A percentile compares a stretch with the other conserved stretches of the same genome.
phyloP scores from a whole-genome alignment of 2,888 invertebrate species.

The Sussaba pulchella region DNA sequence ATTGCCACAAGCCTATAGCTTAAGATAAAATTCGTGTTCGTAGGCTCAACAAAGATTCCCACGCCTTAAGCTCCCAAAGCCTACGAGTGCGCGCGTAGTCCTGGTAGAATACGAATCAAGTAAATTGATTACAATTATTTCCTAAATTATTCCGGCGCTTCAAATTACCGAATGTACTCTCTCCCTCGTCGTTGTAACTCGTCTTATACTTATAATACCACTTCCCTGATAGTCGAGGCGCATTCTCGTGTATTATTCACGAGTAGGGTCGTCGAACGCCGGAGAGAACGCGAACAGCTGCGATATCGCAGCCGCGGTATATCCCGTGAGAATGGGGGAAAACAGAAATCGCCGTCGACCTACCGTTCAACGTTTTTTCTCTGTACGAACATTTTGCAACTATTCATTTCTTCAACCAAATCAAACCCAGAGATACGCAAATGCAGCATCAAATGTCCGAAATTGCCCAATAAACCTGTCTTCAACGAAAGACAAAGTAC shows the following conservation, averaged over 20 bases:
- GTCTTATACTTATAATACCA: slow-evolving; percentile 12
- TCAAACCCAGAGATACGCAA: background rate
- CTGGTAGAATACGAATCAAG: slow-evolving; percentile 2
- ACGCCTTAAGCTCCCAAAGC: too few relatives aligned
- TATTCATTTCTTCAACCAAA: background rate
- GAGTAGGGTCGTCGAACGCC: background rate
- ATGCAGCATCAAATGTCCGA: background rate
- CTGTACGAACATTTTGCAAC: background rate
- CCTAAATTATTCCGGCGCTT: background rate
- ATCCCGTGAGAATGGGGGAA: background rate
- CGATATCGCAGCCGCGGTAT: background rate
- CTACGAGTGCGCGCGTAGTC: too few relatives aligned
- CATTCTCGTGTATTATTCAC: slow-evolving; percentile 24
- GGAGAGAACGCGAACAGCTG: background rate
- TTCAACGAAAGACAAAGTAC: slow-evolving; percentile 8
- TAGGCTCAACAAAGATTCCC: too few relatives aligned
- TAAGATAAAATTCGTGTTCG: too few relatives aligned
- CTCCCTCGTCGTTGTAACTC: background rate
- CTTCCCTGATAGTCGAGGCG: background rate
- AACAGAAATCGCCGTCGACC: background rate
- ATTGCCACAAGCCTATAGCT: too few relatives aligned
- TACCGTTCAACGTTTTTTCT: slow-evolving; percentile 24
- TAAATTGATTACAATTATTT: background rate
- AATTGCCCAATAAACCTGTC: slow-evolving; percentile 14
- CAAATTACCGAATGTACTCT: background rate